These are phyloP conservation scores for Luehdorfia chinensis DNA, from an alignment of 1,140 invertebrate species.

Conservation along the genomic window DNA sequence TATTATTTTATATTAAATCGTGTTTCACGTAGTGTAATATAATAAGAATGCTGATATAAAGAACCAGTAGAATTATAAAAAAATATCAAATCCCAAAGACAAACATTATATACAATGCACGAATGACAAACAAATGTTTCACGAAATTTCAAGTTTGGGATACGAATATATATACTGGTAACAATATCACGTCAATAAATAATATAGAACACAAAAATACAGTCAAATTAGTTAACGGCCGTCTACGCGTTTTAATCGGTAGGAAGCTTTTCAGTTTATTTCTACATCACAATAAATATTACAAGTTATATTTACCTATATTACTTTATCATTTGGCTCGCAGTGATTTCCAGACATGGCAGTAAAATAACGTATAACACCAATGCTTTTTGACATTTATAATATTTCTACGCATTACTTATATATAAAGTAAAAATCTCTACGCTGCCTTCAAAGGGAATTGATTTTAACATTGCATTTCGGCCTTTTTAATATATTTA, in stretches of 20 bases:
- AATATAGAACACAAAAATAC: too few relatives aligned
- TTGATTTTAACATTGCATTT: conserved; percentile 51
- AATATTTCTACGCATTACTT: neutral
- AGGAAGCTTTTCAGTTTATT: neutral
- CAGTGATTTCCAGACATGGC: neutral
- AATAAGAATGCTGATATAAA: conserved; percentile 7
- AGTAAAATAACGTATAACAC: too few relatives aligned
- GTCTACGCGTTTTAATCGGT: conserved; percentile 6
- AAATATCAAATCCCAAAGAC: conserved; percentile 6
- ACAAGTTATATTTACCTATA: neutral
- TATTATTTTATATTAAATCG: neutral
- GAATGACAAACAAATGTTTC: neutral
- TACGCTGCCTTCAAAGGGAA: conserved; percentile 44
- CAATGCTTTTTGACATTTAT: too few relatives aligned
- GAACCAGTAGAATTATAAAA: conserved; percentile 11
- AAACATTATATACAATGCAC: conserved; percentile 3
- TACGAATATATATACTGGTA: conserved; percentile 7
- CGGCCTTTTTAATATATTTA: conserved; percentile 17
- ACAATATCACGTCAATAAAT: neutral
- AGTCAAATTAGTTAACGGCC: conserved; percentile 1
- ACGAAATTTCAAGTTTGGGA: neutral
- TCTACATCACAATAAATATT: conserved; percentile 4
- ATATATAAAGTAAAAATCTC: conserved; percentile 15
- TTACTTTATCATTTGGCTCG: neutral
- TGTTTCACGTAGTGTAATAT: conserved; percentile 6